Conservation (phyloP, 2,113 vertebrate genomes). For the Picathartes gymnocephalus region DNA sequence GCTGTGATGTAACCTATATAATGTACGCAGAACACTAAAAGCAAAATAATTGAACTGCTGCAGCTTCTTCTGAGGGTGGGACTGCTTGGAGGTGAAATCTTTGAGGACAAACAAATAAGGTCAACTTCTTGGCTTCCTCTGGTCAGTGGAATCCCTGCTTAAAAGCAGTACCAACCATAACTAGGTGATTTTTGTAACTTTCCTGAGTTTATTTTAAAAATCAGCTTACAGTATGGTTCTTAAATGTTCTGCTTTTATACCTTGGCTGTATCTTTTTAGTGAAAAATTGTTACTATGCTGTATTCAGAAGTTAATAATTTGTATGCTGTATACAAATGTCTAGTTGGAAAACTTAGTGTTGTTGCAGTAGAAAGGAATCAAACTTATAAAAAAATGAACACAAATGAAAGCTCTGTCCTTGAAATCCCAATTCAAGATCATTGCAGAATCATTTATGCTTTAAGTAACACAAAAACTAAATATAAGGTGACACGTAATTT, state of each 20-base stretch:
- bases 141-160: neutral
- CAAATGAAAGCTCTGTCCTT: constrained; percentile 29
- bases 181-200: neutral
- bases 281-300: neutral
- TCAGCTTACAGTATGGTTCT: neutral
- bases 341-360: constrained; percentile 11
- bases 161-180: neutral
- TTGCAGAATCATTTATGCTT: constrained; percentile 44
- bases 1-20: constrained; percentile 79
- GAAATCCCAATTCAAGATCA: constrained; percentile 33
- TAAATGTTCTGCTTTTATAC: neutral
- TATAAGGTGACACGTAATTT: constrained; percentile 1
- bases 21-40: constrained; percentile 74
- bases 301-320: constrained; percentile 34
- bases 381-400: constrained; percentile 43
- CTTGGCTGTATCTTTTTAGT: neutral
- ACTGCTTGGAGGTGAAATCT: constrained; percentile 70
- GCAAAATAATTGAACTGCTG: constrained; percentile 71
- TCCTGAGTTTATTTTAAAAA: neutral
- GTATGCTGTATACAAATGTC: neutral
- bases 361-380: neutral
- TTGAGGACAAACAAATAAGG: constrained; percentile 69
- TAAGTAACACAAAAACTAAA: constrained; percentile 45
- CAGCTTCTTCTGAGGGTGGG: constrained; percentile 54
- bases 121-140: constrained; percentile 19